Conservation (phyloP, 2,113 vertebrate species). For the Callipepla californica region DNA sequence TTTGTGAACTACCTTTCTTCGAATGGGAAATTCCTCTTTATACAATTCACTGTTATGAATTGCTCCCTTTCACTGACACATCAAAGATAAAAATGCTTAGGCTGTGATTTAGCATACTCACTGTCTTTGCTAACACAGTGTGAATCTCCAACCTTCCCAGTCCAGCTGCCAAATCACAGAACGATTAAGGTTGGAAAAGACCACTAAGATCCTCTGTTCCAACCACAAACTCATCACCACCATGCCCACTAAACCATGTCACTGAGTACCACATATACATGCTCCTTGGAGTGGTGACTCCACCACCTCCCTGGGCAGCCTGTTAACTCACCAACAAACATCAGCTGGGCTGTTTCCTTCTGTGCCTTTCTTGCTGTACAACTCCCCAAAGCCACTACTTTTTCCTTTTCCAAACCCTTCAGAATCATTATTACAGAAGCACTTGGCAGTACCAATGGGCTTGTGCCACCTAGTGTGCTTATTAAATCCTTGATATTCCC, state of each 20-base stretch:
- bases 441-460: neutral
- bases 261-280: too few relatives aligned
- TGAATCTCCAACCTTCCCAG: neutral
- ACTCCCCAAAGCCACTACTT: neutral
- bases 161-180: neutral
- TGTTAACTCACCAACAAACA: neutral
- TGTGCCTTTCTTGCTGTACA: neutral
- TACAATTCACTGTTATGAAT: neutral
- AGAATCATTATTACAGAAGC: neutral
- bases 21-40: neutral
- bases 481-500: neutral
- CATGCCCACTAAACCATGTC: too few relatives aligned
- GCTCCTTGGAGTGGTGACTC: too few relatives aligned
- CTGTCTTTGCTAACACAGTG: neutral
- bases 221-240: too few relatives aligned
- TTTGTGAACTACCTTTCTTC: neutral
- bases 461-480: neutral
- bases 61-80: neutral
- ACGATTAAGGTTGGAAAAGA: too few relatives aligned
- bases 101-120: neutral
- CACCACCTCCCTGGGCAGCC: too few relatives aligned
- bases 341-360: neutral
- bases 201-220: too few relatives aligned
- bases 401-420: neutral
- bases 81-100: neutral